Evolutionary conservation across 2,888 invertebrate genomes (phyloP).

Genomic region (Napeogenes sylphis): DNA sequence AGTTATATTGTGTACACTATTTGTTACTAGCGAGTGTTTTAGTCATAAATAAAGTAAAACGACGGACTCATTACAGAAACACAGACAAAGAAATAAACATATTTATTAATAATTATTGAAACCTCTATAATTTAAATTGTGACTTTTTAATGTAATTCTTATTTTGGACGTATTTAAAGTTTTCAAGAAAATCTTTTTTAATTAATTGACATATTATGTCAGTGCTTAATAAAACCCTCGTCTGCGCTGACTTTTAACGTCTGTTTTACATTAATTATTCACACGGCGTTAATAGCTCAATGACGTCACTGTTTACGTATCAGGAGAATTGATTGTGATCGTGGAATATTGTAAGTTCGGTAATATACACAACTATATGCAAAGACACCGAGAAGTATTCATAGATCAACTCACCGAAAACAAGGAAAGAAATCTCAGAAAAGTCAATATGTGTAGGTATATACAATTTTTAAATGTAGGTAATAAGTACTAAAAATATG

Average conservation of each 20-base stretch:
- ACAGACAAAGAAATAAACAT: too few species aligned
- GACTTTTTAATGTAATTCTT: too few species aligned
- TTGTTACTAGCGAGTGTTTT: too few species aligned
- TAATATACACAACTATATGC: constrained; percentile 91
- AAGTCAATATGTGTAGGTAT: constrained; percentile 73
- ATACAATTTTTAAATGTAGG: neutral
- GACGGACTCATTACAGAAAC: too few species aligned
- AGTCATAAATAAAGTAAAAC: too few species aligned
- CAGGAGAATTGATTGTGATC: constrained; percentile 92
- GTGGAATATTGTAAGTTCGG: constrained; percentile 97
- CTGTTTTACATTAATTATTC: constrained; percentile 20
- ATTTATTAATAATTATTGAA: too few species aligned
- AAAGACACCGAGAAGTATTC: constrained; percentile 88
- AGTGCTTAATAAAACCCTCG: neutral
- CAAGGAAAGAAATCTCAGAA: constrained; percentile 81
- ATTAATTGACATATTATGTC: neutral
- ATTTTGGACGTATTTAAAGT: too few species aligned
- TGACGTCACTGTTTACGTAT: constrained; percentile 36
- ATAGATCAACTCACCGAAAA: constrained; percentile 89
- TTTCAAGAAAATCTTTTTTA: too few species aligned
- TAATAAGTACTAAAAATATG: too few species aligned
- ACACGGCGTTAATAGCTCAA: constrained; percentile 12
- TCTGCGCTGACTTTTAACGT: constrained; percentile 9
- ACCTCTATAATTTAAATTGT: too few species aligned
- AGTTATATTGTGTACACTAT: too few species aligned